Evolutionary conservation across 2,113 vertebrate genomes (phyloP).

Genomic region (Pseudonaja textilis): DNA sequence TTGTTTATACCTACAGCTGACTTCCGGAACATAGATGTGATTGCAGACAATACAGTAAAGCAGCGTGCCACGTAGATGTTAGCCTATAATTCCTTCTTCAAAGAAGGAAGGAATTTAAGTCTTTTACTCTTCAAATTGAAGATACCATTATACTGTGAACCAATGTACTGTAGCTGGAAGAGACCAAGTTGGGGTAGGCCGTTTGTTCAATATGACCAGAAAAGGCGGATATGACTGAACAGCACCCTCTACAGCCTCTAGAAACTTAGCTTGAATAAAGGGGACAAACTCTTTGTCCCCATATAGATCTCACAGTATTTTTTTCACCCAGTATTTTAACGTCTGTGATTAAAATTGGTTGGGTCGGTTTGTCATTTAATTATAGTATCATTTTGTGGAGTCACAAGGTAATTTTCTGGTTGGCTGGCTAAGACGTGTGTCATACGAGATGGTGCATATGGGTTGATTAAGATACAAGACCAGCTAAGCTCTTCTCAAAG

Average conservation of each 20-base stretch:
- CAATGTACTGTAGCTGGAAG: neutral
- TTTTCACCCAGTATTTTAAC: neutral
- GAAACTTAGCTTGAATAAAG: neutral
- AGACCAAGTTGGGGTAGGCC: neutral
- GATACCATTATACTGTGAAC: neutral
- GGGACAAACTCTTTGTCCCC: neutral
- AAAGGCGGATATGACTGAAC: neutral
- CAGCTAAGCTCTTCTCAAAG: neutral
- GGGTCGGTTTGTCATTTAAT: neutral
- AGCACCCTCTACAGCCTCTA: neutral
- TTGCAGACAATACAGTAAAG: neutral
- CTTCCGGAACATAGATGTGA: neutral
- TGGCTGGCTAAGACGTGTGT: neutral
- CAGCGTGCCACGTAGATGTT: neutral
- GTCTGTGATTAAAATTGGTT: neutral
- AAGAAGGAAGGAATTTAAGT: neutral
- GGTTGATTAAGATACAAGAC: neutral
- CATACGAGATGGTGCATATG: neutral
- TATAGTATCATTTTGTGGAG: neutral
- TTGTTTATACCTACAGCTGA: neutral
- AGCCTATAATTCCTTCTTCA: neutral
- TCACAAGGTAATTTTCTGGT: neutral
- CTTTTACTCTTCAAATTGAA: neutral
- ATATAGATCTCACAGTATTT: neutral
- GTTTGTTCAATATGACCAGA: neutral